phyloP scores from a whole-genome alignment of 2,113 vertebrate genomes.

The Pangasianodon hypophthalmus region DNA sequence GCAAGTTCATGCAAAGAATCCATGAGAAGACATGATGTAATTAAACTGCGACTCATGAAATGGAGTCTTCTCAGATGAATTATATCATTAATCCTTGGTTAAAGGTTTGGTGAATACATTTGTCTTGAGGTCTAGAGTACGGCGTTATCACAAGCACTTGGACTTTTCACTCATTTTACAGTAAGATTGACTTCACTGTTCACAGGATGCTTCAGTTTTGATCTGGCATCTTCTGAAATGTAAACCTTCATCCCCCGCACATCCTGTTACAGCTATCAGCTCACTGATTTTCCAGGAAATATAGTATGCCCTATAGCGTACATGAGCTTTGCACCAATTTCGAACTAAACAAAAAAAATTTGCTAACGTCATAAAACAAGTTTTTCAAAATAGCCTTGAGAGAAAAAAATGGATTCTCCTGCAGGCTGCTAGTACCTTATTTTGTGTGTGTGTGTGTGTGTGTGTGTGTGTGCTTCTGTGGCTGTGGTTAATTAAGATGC shows the following conservation, averaged over 20 bases:
- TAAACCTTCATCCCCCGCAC: conserved; percentile 35
- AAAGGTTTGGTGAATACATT: not conserved
- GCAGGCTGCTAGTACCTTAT: not conserved
- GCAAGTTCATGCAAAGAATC: not conserved
- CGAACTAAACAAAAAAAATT: not conserved
- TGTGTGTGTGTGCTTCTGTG: too few relatives aligned
- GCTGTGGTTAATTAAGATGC: not conserved
- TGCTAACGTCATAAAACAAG: not conserved
- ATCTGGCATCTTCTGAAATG: conserved; percentile 23
- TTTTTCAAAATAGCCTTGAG: not conserved
- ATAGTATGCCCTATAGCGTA: not conserved
- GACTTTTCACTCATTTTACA: not conserved
- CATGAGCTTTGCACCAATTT: not conserved
- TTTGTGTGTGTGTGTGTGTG: not conserved
- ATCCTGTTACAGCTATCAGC: conserved; percentile 32
- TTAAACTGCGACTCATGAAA: not conserved
- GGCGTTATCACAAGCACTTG: too few relatives aligned
- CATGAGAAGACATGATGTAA: not conserved
- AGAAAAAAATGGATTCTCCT: not conserved
- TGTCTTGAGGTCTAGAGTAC: not conserved
- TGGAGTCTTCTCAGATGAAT: not conserved
- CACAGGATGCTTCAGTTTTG: conserved; percentile 1
- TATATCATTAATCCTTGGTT: not conserved
- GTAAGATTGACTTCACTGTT: not conserved
- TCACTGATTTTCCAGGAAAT: conserved; percentile 21